phyloP scores from a whole-genome alignment of 2,113 vertebrate species.

The Baryphthengus martii region DNA sequence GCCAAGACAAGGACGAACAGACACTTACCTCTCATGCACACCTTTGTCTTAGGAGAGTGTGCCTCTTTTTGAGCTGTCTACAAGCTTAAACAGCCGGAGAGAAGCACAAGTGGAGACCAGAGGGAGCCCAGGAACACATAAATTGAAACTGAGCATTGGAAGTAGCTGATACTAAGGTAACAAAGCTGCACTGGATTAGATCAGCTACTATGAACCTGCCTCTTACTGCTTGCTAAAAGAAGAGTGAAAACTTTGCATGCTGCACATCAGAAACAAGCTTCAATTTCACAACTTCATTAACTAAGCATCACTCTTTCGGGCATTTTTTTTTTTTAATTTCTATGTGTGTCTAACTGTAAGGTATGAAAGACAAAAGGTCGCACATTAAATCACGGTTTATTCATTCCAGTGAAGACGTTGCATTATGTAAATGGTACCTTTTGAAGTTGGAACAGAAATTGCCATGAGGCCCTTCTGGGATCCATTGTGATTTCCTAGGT shows the following conservation, averaged over 20 bases:
- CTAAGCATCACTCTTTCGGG: not conserved
- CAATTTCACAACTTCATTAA: not conserved
- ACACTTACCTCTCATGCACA: not conserved
- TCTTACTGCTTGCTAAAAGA: not conserved
- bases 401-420: not conserved
- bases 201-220: no score
- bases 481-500: slow-evolving; percentile 12
- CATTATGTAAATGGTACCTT: slow-evolving; percentile 26
- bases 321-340: not conserved
- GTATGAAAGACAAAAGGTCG: not conserved
- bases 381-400: not conserved
- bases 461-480: slow-evolving; percentile 5
- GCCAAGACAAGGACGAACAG: not conserved
- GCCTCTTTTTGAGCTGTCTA: not conserved
- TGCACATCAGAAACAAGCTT: not conserved
- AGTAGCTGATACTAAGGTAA: not conserved
- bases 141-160: not conserved
- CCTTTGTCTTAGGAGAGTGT: not conserved
- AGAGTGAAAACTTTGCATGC: not conserved
- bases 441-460: slow-evolving; percentile 10
- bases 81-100: not conserved
- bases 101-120: not conserved
- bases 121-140: not conserved
- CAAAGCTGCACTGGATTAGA: no score
- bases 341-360: not conserved